phyloP scores from a whole-genome alignment of 35 echinoderm and acorn worm genomes.

The Lytechinus pictus region DNA sequence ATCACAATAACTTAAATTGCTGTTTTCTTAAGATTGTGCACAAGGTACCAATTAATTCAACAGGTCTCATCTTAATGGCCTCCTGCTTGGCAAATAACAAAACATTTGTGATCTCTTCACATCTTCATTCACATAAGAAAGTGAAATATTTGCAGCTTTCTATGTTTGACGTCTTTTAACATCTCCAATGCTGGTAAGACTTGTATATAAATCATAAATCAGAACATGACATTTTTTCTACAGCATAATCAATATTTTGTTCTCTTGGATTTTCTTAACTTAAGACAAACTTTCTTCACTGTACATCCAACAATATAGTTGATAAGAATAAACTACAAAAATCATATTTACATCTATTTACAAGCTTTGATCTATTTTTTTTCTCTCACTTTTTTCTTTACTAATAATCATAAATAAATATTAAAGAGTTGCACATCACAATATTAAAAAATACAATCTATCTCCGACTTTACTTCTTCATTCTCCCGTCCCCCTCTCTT shows the following conservation, averaged over 20 bases:
- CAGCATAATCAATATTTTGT: neutral
- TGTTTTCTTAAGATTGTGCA: neutral
- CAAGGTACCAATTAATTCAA: neutral
- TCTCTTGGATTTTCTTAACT: neutral
- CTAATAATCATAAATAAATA: conserved; percentile 21
- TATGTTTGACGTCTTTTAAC: neutral
- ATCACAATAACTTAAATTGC: neutral
- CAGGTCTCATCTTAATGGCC: neutral
- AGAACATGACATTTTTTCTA: neutral
- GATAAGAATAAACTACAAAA: conserved; percentile 14
- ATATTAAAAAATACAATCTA: conserved; percentile 15
- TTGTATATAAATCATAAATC: neutral
- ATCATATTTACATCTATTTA: conserved; percentile 15
- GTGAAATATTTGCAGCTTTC: neutral
- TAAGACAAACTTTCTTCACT: neutral
- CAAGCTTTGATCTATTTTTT: neutral
- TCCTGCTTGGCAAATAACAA: neutral
- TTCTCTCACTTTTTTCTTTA: neutral
- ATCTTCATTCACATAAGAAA: neutral
- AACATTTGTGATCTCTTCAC: neutral
- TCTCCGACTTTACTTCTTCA: neutral
- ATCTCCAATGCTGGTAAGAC: neutral
- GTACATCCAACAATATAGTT: conserved; percentile 19
- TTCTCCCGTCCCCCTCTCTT: neutral
- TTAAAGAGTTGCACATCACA: neutral